These are phyloP conservation scores for Trypoxylus dichotomus DNA, from an alignment of 1,140 invertebrate genomes.

Conservation along the genomic window DNA sequence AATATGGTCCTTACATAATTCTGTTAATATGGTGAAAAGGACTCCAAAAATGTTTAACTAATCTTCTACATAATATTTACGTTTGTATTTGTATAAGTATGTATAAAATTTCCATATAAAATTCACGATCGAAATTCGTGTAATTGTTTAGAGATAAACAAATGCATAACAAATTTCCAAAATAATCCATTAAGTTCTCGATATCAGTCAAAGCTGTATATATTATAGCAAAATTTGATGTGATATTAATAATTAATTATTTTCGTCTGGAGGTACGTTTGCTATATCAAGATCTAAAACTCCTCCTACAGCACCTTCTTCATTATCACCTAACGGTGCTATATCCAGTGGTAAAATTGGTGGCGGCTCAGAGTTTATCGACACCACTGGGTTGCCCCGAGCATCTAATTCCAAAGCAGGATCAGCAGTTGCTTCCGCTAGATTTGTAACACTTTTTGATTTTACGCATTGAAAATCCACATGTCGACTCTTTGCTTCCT, in stretches of 20 bases:
- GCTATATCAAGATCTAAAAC: constrained; percentile 41
- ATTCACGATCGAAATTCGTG: constrained; percentile 26
- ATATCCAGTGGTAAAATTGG: constrained; percentile 39
- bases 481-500: constrained; percentile 97
- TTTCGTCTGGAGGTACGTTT: constrained; percentile 42
- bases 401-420: constrained; percentile 70
- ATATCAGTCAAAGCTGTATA: constrained; percentile 29
- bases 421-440: constrained; percentile 90
- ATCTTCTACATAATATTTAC: constrained; percentile 13
- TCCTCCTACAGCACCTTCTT: constrained; percentile 55
- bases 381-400: constrained; percentile 56
- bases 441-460: constrained; percentile 91
- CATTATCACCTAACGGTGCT: constrained; percentile 42
- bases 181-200: constrained; percentile 27
- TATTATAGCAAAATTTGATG: constrained; percentile 19
- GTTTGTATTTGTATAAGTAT: constrained; percentile 33
- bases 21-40: no score
- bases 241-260: constrained; percentile 23
- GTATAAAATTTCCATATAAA: constrained; percentile 37
- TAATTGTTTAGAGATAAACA: constrained; percentile 18
- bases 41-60: neutral
- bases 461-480: constrained; percentile 98
- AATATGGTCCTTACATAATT: no score
- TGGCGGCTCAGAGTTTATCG: constrained; percentile 38
- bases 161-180: constrained; percentile 18